Base-by-base conservation (phyloP, 2,113 vertebrate genomes). In the Isichthys henryi region DNA sequence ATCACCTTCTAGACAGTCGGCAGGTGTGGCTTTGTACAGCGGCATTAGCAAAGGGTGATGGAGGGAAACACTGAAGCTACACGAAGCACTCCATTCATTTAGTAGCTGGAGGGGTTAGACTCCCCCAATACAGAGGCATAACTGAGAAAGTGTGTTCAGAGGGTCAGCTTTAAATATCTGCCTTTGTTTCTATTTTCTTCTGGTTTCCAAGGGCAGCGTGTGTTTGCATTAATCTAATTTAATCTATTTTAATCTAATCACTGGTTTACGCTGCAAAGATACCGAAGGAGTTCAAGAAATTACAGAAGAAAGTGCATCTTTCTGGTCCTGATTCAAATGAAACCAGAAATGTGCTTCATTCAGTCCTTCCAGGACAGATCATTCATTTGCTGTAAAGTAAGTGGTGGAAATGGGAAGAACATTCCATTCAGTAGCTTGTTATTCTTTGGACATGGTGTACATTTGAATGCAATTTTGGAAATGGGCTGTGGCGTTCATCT, bases 381-480 rank as follows among this genome's bases (percentile, higher is more conserved):
- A 45, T 46, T 23, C n/a, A 27, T 84, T 84, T 10, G 5, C 82
- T 84, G 19, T 10, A 84, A 7, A 84, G 35, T n/a, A 9, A 84
- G 2, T 48, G 45, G 7, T n/a, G 27, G 85, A 43, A 39, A 19
- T 9, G 46, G 11, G 48, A 1, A n/a, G 27, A 17, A 52, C 17
- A 4, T 84, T 83, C 52, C 27, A 56, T 77, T 35, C 45, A 49
- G 35, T 27, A 80, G 3, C 35, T 7, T 39, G 5, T 96, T 91
- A 96, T 74, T 92, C 0, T 91, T 93, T 94, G 92, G 92, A 94
- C 94, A 96, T 96, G 13, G 95, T 96, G 88, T 96, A 96, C 95
- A 96, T 96, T 88, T 96, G 96, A 92, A 96, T 96, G 62, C 95
- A 96, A 90, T 96, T 96, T 91, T 96, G 95, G 90, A 96, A 96